phyloP scores from a whole-genome alignment of 2,797 vertebrate genomes.

The Adelosebastes latens region DNA sequence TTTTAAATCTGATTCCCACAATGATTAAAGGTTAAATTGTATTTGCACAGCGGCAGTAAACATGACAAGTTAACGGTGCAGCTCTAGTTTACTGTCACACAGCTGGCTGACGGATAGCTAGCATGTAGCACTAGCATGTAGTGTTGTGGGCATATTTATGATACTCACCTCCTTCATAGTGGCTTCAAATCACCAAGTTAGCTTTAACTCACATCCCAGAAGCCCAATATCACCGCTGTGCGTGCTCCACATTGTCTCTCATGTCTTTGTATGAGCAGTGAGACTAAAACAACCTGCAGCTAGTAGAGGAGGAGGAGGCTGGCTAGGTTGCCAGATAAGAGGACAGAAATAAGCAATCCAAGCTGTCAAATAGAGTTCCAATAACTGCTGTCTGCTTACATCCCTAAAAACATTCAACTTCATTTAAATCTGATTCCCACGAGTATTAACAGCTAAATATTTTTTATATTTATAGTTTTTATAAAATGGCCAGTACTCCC shows the following conservation, averaged over 20 bases:
- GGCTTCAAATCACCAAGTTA: neutral
- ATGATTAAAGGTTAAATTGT: too few relatives aligned
- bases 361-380: neutral
- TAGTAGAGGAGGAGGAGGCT: neutral
- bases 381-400: neutral
- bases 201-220: neutral
- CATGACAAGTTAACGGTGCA: too few relatives aligned
- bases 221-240: neutral
- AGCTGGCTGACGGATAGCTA: too few relatives aligned
- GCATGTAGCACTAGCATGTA: too few relatives aligned
- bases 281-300: neutral
- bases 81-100: too few relatives aligned
- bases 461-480: too few relatives aligned
- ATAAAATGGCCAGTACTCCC: too few relatives aligned
- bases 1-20: too few relatives aligned
- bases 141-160: neutral
- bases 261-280: neutral
- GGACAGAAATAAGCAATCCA: neutral
- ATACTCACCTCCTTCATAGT: neutral
- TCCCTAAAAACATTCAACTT: neutral
- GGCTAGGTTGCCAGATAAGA: neutral
- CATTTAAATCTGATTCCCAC: neutral
- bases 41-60: too few relatives aligned
- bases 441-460: neutral
- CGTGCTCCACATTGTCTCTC: fast-evolving